phyloP scores from a whole-genome alignment of 2,797 vertebrate genomes.

The Diplodus puntazzo region DNA sequence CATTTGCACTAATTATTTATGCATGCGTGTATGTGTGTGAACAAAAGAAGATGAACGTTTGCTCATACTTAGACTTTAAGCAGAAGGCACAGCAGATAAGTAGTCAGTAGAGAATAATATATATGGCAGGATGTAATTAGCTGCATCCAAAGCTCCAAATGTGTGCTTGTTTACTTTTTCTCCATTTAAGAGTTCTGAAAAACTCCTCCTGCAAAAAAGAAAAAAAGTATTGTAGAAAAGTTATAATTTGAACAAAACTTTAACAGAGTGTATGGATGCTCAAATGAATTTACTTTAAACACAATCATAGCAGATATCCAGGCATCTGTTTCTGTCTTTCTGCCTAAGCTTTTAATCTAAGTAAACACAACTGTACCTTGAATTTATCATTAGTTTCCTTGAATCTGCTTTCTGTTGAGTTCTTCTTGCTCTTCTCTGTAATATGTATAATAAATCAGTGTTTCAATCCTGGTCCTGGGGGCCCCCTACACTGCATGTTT shows the following conservation, averaged over 20 bases:
- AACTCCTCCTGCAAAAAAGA: neutral
- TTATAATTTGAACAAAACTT: neutral
- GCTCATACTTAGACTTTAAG: neutral
- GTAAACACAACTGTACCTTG: neutral
- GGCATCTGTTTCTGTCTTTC: neutral
- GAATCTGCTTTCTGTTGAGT: neutral
- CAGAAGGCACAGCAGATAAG: conserved; percentile 1
- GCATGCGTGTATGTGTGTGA: conserved; percentile 1
- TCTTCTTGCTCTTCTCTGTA: neutral
- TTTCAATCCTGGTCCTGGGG: neutral
- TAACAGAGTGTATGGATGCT: neutral
- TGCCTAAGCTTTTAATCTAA: neutral
- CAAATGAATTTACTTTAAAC: neutral
- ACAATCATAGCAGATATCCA: neutral
- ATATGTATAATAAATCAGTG: neutral
- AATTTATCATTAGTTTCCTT: neutral
- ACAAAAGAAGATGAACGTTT: neutral
- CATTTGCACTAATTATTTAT: conserved; percentile 14
- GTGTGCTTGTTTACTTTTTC: neutral
- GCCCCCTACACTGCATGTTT: too few species aligned
- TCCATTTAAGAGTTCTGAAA: neutral
- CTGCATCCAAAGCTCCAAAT: neutral
- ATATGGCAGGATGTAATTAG: neutral
- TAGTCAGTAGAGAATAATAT: neutral
- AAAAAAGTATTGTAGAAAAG: neutral